These are phyloP conservation scores for Amblyopsis hoosieri DNA, from an alignment of 2,797 vertebrate species.

Conservation along the genomic window DNA sequence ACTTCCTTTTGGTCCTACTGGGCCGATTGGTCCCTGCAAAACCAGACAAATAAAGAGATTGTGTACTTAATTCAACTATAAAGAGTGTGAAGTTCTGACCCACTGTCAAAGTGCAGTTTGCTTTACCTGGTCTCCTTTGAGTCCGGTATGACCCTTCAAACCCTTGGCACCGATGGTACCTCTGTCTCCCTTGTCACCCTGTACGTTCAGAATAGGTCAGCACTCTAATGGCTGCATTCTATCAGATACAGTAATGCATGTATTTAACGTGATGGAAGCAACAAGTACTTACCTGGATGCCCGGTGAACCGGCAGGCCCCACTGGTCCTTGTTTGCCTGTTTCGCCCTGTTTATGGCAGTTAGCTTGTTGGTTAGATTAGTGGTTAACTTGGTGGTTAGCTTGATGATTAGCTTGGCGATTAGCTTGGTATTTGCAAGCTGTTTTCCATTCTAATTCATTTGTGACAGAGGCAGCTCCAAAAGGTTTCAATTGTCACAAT, in stretches of 20 bases:
- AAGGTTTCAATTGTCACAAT: no score
- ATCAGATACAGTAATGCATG: background rate
- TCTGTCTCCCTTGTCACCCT: conserved; percentile 79
- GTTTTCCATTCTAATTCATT: no score
- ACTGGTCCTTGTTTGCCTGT: conserved; percentile 79
- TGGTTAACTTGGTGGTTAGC: no score
- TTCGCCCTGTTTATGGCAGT: conserved; percentile 64
- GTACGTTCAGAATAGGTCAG: conserved; percentile 11
- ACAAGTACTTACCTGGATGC: conserved; percentile 66
- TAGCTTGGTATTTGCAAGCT: no score
- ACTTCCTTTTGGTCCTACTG: conserved; percentile 73
- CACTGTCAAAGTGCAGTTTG: background rate
- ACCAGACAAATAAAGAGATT: background rate
- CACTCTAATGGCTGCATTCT: background rate
- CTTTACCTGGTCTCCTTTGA: conserved; percentile 79
- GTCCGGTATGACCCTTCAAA: conserved; percentile 80
- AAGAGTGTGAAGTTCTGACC: background rate
- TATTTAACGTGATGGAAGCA: background rate
- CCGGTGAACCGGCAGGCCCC: conserved; percentile 68
- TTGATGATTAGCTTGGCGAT: background rate
- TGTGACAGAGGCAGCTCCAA: no score
- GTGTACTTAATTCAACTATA: background rate
- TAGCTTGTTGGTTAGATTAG: no score
- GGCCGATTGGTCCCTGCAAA: conserved; percentile 68
- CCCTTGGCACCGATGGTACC: conserved; percentile 72